Percentiles rank a stretch among this genome's conserved stretches.
Conservation (phyloP, 30 jellyfish, hydroid and myxozoan species). For the Catostylus mosaicus region DNA sequence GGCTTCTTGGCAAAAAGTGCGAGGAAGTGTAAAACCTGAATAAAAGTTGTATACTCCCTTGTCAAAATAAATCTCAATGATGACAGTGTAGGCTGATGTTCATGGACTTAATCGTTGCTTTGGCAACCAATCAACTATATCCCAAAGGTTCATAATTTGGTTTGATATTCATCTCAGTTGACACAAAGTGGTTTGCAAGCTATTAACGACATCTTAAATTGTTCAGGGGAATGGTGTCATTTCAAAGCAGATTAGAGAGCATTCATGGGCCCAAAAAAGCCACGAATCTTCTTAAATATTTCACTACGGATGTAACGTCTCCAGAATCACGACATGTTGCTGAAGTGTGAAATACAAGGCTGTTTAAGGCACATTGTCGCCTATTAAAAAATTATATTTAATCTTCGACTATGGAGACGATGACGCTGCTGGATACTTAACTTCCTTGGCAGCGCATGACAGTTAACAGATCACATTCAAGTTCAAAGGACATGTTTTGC, state of each 20-base stretch:
- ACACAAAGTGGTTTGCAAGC: conserved; percentile 39
- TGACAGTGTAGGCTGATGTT: too few relatives aligned
- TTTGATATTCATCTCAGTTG: background rate
- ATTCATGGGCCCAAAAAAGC: conserved; percentile 62
- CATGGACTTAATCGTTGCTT: background rate
- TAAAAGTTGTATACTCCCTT: too few relatives aligned
- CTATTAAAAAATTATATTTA: conserved; percentile 33
- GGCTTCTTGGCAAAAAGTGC: too few relatives aligned
- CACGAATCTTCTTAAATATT: conserved; percentile 57
- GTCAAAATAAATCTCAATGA: too few relatives aligned
- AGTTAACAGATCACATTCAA: conserved; percentile 36
- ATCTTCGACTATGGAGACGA: conserved; percentile 48
- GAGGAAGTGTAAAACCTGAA: too few relatives aligned
- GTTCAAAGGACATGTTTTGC: conserved; percentile 22
- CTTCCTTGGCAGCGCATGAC: conserved; percentile 40
- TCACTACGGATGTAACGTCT: conserved; percentile 62
- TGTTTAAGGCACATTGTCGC: conserved; percentile 75
- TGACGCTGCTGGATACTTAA: conserved; percentile 61
- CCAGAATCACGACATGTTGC: conserved; percentile 72
- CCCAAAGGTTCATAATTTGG: background rate
- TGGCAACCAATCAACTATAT: conserved; percentile 39
- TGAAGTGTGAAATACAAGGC: conserved; percentile 73
- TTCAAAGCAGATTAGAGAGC: conserved; percentile 54
- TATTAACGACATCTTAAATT: conserved; percentile 5
- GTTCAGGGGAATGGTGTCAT: conserved; percentile 48